Evolutionary conservation across 2,888 invertebrate species (phyloP).

Genomic region (Hypomecis atomaria): DNA sequence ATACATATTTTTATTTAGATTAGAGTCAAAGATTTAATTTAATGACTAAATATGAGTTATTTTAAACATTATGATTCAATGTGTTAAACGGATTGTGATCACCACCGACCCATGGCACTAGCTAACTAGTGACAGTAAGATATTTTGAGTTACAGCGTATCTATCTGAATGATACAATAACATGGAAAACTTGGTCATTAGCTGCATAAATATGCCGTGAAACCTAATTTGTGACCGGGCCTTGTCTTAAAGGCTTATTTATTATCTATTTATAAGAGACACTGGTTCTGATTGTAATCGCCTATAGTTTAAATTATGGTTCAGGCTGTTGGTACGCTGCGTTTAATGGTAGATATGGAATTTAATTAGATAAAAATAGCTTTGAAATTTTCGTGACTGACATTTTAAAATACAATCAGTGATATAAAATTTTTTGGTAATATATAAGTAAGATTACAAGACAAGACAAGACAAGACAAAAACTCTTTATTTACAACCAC

Average conservation of each 20-base stretch:
- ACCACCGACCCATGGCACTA: too few species aligned
- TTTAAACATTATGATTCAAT: too few species aligned
- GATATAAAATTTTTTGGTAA: too few species aligned
- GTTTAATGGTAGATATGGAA: neutral
- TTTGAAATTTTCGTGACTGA: neutral
- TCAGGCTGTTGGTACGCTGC: slow-evolving; percentile 4
- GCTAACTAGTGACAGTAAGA: too few species aligned
- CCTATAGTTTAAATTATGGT: slow-evolving; percentile 11
- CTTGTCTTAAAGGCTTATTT: slow-evolving; percentile 40
- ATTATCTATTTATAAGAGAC: slow-evolving; percentile 46
- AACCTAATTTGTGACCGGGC: slow-evolving; percentile 38
- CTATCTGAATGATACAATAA: slow-evolving; percentile 8
- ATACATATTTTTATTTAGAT: too few species aligned
- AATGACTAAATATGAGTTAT: too few species aligned
- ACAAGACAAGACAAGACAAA: too few species aligned
- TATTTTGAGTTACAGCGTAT: slow-evolving; percentile 3
- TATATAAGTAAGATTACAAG: too few species aligned
- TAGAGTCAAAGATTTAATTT: too few species aligned
- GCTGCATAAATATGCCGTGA: slow-evolving; percentile 44
- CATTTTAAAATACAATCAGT: neutral
- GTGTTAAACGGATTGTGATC: too few species aligned
- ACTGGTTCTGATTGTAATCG: slow-evolving; percentile 15
- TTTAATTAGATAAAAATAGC: neutral
- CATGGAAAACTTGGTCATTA: slow-evolving; percentile 36
- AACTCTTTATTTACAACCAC: too few species aligned